Evolutionary conservation across 2,797 vertebrate species (phyloP), one percentile per base, ranked within the genome.

Genomic region (Emydoidea blandingii): DNA sequence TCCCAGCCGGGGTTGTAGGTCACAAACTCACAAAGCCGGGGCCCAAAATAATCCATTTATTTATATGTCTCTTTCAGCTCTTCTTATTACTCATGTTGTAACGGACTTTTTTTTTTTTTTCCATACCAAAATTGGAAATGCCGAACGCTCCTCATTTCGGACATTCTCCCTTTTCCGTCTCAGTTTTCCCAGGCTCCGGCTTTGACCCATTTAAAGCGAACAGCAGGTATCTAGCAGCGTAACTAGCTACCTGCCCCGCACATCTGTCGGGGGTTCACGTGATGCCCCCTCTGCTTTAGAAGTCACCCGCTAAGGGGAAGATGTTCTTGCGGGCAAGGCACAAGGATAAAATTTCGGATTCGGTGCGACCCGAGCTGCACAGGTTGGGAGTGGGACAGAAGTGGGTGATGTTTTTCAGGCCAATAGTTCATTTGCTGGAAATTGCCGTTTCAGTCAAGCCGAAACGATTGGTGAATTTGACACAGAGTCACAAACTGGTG

Each of bases 91-190:
- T 92, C 83, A 3, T 79, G 82, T 85, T 89, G 79, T 78, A 92
- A 82, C 5, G 19, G 41, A 3, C 37, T 49, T 74, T 81, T 84
- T 91, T 57, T 83, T 83, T 83, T 83, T 89, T 92, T 92, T 92
- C 91, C 91, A 92, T 85, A 89, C 91, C 91, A 89, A 92, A 92
- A 62, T 92, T 92, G 91, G 91, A 89, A 65, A 86, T 86, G 87
- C 78, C 4, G 4, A 83, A 18, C 14, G 2, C 57, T 44, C 90
- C 50, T 83, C 50, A 11, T 53, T 68, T 8, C 2, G 49, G 65
- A 50, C 49, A 10, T 29, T 52, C 50, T 56, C 56, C 52, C 81
- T 89, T 76, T 37, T 83, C 31, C 3, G 18, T 37, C 19, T 56
- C 86, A 18, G 62, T 31, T 76, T 91, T 85, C 91, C 85, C 91